A percentile compares a stretch with the other conserved stretches of the same genome.
phyloP scores from a whole-genome alignment of 2,888 invertebrate species.

The Macrosoma leucophasiata region DNA sequence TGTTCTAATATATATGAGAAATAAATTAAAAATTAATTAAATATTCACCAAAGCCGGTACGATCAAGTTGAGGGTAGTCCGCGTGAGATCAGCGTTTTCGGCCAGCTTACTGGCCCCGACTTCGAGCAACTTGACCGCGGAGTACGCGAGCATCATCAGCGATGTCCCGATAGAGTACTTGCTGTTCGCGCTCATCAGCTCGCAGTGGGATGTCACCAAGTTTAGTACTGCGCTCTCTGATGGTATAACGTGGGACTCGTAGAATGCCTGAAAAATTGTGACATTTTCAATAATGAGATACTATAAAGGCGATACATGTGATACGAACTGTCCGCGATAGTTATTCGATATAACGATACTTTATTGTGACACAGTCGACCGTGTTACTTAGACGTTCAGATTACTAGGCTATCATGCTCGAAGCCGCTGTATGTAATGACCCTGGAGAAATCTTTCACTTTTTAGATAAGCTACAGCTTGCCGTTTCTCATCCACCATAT shows the following conservation, averaged over 20 bases:
- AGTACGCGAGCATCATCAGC: slow-evolving; percentile 62
- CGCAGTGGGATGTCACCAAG: slow-evolving; percentile 75
- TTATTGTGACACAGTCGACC: no score
- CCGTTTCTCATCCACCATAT: no score
- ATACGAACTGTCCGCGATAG: no score
- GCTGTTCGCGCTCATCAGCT: slow-evolving; percentile 54
- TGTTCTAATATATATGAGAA: neutral
- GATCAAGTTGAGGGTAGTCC: slow-evolving; percentile 80
- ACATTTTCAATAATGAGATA: no score
- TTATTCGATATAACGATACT: no score
- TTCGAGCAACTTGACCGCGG: slow-evolving; percentile 60
- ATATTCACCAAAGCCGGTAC: slow-evolving; percentile 80
- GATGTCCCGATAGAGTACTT: slow-evolving; percentile 61
- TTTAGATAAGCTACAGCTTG: no score
- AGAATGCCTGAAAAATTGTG: slow-evolving; percentile 79
- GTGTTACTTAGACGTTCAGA: no score
- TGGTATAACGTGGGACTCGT: slow-evolving; percentile 86
- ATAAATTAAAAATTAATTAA: slow-evolving; percentile 1
- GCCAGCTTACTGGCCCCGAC: slow-evolving; percentile 52
- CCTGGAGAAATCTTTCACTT: no score
- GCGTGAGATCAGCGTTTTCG: slow-evolving; percentile 78
- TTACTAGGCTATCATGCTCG: no score
- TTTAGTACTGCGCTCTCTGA: slow-evolving; percentile 89
- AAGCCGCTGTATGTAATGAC: no score
- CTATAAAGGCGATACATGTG: no score